phyloP scores from a whole-genome alignment of 2,888 invertebrate species.

The Cyclophora punctaria region DNA sequence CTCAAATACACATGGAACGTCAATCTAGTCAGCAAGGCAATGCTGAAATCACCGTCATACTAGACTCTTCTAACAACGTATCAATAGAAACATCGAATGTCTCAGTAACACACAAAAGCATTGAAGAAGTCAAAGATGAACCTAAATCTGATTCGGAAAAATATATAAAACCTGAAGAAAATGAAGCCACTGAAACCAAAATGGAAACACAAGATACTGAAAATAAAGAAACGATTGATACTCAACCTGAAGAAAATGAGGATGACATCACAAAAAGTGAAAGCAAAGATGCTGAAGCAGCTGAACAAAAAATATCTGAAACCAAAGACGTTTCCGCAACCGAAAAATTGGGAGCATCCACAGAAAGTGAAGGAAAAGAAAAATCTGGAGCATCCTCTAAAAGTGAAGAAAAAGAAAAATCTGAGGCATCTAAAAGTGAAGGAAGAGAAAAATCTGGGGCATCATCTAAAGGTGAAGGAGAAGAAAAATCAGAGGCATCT shows the following conservation, averaged over 20 bases:
- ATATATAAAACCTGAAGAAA: slow-evolving; percentile 9
- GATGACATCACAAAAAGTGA: slow-evolving; percentile 7
- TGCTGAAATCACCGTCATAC: slow-evolving; percentile 59
- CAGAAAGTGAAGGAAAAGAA: slow-evolving; percentile 8
- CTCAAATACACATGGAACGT: slow-evolving; percentile 69
- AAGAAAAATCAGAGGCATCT: slow-evolving; percentile 6
- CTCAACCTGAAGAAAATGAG: slow-evolving; percentile 8
- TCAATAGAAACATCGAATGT: slow-evolving; percentile 61
- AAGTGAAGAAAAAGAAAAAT: slow-evolving; percentile 2
- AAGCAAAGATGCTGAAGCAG: slow-evolving; percentile 6
- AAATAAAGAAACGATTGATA: too few species aligned
- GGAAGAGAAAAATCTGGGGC: too few species aligned
- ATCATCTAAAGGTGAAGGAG: slow-evolving; percentile 5
- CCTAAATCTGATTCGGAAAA: slow-evolving; percentile 25
- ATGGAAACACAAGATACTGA: too few species aligned
- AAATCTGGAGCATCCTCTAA: slow-evolving; percentile 17
- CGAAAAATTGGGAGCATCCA: slow-evolving; percentile 2
- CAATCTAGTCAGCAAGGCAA: slow-evolving; percentile 57
- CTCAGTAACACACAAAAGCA: slow-evolving; percentile 49
- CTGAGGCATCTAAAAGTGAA: too few species aligned
- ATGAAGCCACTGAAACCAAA: too few species aligned
- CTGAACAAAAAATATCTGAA: slow-evolving; percentile 9
- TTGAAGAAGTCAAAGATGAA: slow-evolving; percentile 28
- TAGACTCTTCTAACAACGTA: slow-evolving; percentile 63
- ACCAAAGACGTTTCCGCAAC: slow-evolving; percentile 1